Percentiles rank a stretch among this genome's conserved stretches.
These are phyloP conservation scores for Zootoca vivipara DNA, from an alignment of 2,113 vertebrate species.

Conservation along the genomic window DNA sequence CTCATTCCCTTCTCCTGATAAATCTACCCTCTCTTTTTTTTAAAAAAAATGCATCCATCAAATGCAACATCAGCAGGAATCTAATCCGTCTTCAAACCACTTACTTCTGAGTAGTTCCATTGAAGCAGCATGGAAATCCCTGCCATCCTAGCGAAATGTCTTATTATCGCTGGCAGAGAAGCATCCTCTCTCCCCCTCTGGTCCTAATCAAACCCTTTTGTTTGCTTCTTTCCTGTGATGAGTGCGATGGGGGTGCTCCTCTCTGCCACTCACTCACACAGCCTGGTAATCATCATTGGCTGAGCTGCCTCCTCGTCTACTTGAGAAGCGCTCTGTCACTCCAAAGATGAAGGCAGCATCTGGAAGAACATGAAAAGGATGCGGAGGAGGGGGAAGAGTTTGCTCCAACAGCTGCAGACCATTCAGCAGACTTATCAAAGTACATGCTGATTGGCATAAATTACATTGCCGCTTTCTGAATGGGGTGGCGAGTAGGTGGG, in stretches of 20 bases:
- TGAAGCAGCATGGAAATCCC: constrained; percentile 17
- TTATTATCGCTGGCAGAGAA: constrained; percentile 45
- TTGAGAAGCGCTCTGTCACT: constrained; percentile 24
- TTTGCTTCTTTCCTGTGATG: constrained; percentile 40
- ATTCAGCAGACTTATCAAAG: constrained; percentile 52
- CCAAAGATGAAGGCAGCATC: constrained; percentile 56
- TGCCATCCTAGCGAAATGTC: neutral
- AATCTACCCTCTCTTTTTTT: neutral
- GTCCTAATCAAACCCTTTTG: constrained; percentile 66
- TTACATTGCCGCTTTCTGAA: constrained; percentile 37
- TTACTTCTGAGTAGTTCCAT: neutral
- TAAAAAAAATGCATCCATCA: constrained; percentile 17
- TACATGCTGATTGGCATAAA: constrained; percentile 56
- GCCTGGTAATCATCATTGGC: constrained; percentile 46
- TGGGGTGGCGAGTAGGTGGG: too few relatives aligned
- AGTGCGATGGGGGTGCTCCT: constrained; percentile 39
- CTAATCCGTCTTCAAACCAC: neutral
- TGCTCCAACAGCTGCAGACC: constrained; percentile 40
- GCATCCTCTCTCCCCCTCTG: constrained; percentile 31
- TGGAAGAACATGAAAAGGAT: constrained; percentile 64
- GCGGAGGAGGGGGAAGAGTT: constrained; percentile 1
- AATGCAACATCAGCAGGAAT: constrained; percentile 32
- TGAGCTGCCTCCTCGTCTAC: constrained; percentile 11
- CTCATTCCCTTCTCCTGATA: neutral
- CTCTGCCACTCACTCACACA: constrained; percentile 32